phyloP scores from a whole-genome alignment of 2,888 invertebrate species.

The Saturnia pavonia region DNA sequence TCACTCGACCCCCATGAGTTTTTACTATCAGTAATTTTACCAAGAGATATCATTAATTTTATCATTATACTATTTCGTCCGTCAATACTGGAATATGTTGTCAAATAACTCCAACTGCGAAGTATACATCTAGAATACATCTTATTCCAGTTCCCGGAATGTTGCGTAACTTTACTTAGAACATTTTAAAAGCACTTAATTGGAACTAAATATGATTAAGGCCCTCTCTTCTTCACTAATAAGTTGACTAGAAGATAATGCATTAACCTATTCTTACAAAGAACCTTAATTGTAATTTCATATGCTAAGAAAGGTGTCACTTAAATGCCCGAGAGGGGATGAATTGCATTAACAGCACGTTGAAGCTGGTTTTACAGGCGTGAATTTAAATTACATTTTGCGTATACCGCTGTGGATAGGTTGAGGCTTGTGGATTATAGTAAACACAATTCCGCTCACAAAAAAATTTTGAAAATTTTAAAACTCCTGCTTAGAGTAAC shows the following conservation, averaged over 20 bases:
- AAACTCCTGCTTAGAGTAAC: no score
- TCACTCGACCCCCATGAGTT: no score
- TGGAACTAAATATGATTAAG: background rate
- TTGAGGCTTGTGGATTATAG: slow-evolving; percentile 21
- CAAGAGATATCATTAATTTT: background rate
- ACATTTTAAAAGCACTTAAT: background rate
- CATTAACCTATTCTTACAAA: background rate
- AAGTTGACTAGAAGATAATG: background rate
- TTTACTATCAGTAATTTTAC: no score
- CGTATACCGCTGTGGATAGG: slow-evolving; percentile 38
- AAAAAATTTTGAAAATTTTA: no score
- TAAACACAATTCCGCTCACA: background rate
- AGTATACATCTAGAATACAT: background rate
- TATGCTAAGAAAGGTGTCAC: slow-evolving; percentile 46
- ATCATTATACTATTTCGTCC: background rate
- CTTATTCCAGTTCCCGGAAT: background rate
- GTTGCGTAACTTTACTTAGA: background rate
- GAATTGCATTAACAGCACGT: slow-evolving; percentile 64
- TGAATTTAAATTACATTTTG: slow-evolving; percentile 67
- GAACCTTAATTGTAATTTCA: slow-evolving; percentile 3
- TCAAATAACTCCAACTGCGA: background rate
- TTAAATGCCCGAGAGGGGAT: slow-evolving; percentile 51
- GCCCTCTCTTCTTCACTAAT: background rate
- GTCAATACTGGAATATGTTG: background rate
- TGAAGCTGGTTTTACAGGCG: slow-evolving; percentile 67